Base-by-base conservation (phyloP, 2,888 invertebrate genomes). In the Myathropa florea region DNA sequence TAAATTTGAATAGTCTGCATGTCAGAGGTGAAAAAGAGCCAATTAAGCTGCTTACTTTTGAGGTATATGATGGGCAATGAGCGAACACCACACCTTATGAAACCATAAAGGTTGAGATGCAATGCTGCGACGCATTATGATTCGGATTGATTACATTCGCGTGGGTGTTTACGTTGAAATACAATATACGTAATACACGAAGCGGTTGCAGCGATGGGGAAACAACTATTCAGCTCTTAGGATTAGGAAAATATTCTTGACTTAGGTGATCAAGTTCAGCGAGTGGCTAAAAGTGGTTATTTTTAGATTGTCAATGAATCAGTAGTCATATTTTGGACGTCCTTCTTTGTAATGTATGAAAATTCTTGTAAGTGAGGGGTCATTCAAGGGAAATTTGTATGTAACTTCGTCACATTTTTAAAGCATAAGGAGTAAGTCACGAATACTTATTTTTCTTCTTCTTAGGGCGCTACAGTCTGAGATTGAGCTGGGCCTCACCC, bases 51-150 rank as follows among this genome's bases (percentile, higher is more conserved):
- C 53, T 86, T 86, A 72, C 21, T 14, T 24, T 65, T 68, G 26
- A 73, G 73, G 78, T 59, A 18, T 46, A 46, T 18, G 18, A 46
- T 18, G 18, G 46, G 4, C 46, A 18, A 46, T 65, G 46, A 61
- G 57, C 61, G 72, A 78, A 78, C 78, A 75, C 83, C 84, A 84
- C 80, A 76, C 65, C 80, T 84, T 67, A 46, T 46, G 84, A 84
- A 84, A 61, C 84, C 84, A 46, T 72, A 84, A 2, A 67, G 12
- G 55, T 75, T 78, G 53, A 21, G 18, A 28, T 46, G 28, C 46
- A 46, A 24, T 68, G 7, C 33, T 30, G 30, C 2, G 21, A 18
- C 9, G 7, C 24, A 18, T 57, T 57, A 57, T 68, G 57, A 68
- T 57, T 70, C 36, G 39, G 36, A 33, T 39, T 70, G 70, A 70